phyloP scores from a whole-genome alignment of 92 coral and sea anemone species.

The Palythoa heliodiscus region DNA sequence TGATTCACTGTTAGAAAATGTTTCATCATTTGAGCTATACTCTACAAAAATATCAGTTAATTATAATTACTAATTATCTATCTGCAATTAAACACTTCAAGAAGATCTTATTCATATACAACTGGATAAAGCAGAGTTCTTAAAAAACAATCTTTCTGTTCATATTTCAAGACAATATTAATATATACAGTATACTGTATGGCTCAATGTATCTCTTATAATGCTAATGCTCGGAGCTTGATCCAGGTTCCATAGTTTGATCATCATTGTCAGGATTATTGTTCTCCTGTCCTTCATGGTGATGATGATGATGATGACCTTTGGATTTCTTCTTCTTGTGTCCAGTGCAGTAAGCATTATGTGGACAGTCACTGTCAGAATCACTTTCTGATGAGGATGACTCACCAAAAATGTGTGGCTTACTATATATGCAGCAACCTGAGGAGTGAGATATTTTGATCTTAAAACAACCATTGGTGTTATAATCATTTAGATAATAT shows the following conservation, averaged over 20 bases:
- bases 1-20: no score
- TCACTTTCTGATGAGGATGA: conserved; percentile 96
- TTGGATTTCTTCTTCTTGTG: conserved; percentile 76
- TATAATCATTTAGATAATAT: no score
- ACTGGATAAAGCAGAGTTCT: not conserved
- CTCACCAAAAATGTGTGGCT: conserved; percentile 94
- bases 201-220: not conserved
- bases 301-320: conserved; percentile 62
- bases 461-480: no score
- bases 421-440: conserved; percentile 97
- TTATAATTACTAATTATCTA: no score
- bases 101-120: not conserved
- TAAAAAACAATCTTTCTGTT: not conserved
- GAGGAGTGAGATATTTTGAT: not conserved
- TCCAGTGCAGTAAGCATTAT: conserved; percentile 95
- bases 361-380: conserved; percentile 80
- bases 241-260: conserved; percentile 1
- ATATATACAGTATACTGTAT: no score
- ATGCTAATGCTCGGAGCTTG: not conserved
- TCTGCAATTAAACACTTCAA: no score
- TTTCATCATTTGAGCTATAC: no score
- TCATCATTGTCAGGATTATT: conserved; percentile 31
- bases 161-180: not conserved
- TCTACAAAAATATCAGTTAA: no score
- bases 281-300: conserved; percentile 35